Conservation (phyloP, 2,888 invertebrate species). For the Phortica okadai region DNA sequence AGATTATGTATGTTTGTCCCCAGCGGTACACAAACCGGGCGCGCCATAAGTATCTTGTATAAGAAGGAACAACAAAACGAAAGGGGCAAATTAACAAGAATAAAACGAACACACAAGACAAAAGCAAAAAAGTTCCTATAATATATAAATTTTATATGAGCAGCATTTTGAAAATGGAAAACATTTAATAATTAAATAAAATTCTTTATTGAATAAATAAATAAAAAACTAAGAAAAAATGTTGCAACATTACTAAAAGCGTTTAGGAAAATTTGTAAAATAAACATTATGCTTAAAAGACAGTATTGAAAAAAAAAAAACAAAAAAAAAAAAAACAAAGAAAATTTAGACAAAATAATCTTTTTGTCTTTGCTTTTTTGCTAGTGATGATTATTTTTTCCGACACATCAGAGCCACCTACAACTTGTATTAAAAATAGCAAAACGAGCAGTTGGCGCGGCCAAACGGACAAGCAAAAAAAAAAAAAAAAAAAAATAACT, state of each 20-base stretch:
- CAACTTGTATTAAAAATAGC: constrained; percentile 76
- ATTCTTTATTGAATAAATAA: not conserved
- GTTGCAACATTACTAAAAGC: no score
- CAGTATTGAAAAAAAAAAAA: constrained; percentile 33
- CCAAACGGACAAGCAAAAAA: constrained; percentile 53
- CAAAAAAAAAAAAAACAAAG: constrained; percentile 52
- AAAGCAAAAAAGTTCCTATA: constrained; percentile 5
- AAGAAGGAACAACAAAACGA: constrained; percentile 13
- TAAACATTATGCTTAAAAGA: no score
- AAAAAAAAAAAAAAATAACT: constrained; percentile 11
- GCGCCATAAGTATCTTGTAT: not conserved
- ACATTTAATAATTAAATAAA: not conserved
- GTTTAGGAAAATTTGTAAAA: no score
- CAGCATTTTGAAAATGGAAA: not conserved
- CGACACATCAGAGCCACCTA: constrained; percentile 72
- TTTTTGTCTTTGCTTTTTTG: constrained; percentile 55
- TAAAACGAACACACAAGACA: constrained; percentile 15
- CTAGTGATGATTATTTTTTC: constrained; percentile 33
- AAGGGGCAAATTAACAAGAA: constrained; percentile 32
- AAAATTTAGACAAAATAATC: constrained; percentile 35
- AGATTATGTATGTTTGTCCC: constrained; percentile 55
- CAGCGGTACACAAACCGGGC: constrained; percentile 34
- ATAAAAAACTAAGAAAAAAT: not conserved
- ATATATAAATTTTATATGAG: not conserved
- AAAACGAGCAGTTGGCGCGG: constrained; percentile 64